phyloP scores from a whole-genome alignment of 2,113 vertebrate species.

The Cranoglanis bouderius region DNA sequence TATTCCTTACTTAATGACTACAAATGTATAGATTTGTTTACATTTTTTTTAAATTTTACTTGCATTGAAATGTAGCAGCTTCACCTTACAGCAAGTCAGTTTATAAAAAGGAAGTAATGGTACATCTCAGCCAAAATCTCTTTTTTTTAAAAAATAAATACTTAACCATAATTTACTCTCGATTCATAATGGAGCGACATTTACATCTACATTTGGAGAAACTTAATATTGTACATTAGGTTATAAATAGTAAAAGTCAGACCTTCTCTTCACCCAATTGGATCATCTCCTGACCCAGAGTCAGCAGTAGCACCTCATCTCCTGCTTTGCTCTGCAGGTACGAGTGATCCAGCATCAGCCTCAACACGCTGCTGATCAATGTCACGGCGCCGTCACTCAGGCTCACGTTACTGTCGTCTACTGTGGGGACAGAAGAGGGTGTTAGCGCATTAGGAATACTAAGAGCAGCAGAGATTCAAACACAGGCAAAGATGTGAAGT shows the following conservation, averaged over 20 bases:
- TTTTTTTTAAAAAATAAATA: too few species aligned
- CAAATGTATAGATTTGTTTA: too few species aligned
- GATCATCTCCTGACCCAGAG: constrained; percentile 88
- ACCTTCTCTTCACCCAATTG: constrained; percentile 88
- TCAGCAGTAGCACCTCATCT: constrained; percentile 78
- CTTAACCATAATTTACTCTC: too few species aligned
- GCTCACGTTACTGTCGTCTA: constrained; percentile 71
- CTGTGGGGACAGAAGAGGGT: constrained; percentile 62
- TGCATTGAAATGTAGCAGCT: not conserved
- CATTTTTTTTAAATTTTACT: too few species aligned
- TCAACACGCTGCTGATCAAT: constrained; percentile 77
- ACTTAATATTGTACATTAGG: not conserved
- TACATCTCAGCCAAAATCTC: not conserved
- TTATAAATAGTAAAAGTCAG: constrained; percentile 9
- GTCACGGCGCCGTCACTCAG: constrained; percentile 69
- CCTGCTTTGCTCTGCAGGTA: constrained; percentile 79
- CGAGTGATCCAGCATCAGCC: constrained; percentile 87
- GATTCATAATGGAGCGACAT: not conserved
- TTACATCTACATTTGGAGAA: not conserved
- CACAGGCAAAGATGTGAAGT: too few species aligned
- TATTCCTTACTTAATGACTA: not conserved
- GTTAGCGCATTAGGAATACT: not conserved
- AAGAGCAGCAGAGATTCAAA: not conserved
- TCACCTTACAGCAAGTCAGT: not conserved
- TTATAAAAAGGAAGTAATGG: not conserved